Base-by-base conservation (phyloP, 2,113 vertebrate species). In the Pituophis catenifer region DNA sequence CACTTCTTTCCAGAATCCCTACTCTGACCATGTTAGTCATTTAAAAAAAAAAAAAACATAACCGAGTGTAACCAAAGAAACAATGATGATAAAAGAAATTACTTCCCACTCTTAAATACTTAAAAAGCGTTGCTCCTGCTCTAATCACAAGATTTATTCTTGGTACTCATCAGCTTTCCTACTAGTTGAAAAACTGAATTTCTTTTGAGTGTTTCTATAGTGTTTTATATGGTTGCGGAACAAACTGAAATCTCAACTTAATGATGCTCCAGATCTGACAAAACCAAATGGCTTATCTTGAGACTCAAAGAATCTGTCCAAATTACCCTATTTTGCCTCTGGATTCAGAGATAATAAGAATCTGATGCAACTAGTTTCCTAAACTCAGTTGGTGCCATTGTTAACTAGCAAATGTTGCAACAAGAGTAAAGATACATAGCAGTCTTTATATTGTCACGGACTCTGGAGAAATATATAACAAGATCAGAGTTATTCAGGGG, bases 1-100 rank as follows among this genome's bases (percentile, higher is more conserved):
- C 75, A 54, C 50, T 86, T 88, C 38, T 92, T 94, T 93, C 55
- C 92, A 93, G 94, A 94, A 92, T 55, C 88, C 90, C 93, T 95
- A 62, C 95, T 94, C 70, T 94, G n/a, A 15, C 33, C 85, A 33
- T 44, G 26, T 65, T 87, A 59, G 44, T 94, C 53, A 91, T 52
- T 91, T 38, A 0, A 38, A 75, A 75, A 75, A 70, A 38, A 75
- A 75, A 75, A 75, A 33, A 17, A 15, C 70, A 75, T 19, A 75
- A 75, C 70, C 3, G 8, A 81, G 33, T 81, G 17, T 44, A 81
- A 81, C 17, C 75, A 81, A 81, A 81, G 33, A 81, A 81, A 81
- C 33, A 44, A 81, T 81, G 75, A 81, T 38, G 70, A 81, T 81
- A 81, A 81, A 81, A 81, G 75, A 81, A 81, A 81, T 81, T 81